Conservation (phyloP, 2,888 invertebrate genomes). For the Piscicola geometra region DNA sequence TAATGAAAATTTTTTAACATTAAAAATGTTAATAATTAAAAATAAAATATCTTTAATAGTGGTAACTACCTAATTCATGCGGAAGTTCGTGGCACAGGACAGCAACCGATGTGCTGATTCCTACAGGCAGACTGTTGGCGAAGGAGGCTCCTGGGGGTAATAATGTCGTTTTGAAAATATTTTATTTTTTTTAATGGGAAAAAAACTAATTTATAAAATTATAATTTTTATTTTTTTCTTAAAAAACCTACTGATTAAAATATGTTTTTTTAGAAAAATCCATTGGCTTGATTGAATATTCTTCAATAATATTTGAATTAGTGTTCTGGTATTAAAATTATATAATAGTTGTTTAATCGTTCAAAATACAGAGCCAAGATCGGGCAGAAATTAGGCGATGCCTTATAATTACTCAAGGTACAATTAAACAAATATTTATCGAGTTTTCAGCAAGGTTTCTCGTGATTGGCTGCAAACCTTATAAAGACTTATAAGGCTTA, state of each 20-base stretch:
- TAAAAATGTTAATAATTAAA: too few relatives aligned
- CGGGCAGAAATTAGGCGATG: not conserved
- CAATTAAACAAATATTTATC: too few relatives aligned
- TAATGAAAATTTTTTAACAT: too few relatives aligned
- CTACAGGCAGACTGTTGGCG: constrained; percentile 76
- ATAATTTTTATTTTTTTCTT: not conserved
- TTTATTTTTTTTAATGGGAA: not conserved
- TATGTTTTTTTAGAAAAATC: not conserved
- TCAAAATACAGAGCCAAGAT: not conserved
- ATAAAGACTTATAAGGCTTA: too few relatives aligned
- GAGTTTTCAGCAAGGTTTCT: too few relatives aligned
- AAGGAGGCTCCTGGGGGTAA: constrained; percentile 74
- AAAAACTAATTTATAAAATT: too few relatives aligned
- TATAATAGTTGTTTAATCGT: not conserved
- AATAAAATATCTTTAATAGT: too few relatives aligned
- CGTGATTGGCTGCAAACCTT: too few relatives aligned
- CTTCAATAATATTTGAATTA: not conserved
- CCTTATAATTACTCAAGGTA: too few relatives aligned
- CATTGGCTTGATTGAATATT: not conserved
- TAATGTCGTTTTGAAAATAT: not conserved
- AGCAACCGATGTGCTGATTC: constrained; percentile 85
- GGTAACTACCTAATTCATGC: constrained; percentile 78
- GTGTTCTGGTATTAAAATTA: not conserved
- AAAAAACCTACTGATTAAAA: not conserved
- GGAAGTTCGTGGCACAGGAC: constrained; percentile 90